Conservation (phyloP, 2,797 vertebrate species). For the Avahi laniger region DNA sequence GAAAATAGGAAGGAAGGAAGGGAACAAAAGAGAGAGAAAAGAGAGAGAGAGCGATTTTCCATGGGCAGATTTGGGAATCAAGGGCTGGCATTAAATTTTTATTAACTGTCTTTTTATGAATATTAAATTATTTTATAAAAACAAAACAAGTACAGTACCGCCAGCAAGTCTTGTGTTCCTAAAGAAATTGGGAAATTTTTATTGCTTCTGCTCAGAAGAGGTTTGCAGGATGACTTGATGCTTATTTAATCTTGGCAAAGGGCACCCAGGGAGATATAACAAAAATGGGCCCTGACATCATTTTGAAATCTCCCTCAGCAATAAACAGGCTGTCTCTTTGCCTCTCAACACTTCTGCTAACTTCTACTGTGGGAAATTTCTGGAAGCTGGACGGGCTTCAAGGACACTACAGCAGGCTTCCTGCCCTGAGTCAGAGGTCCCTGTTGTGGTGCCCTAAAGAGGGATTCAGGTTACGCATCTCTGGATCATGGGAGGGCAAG, state of each 20-base stretch:
- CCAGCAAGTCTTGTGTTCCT: background rate
- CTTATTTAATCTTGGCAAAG: constrained; percentile 52
- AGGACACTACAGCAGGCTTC: background rate
- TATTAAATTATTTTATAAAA: constrained; percentile 63
- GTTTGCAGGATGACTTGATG: constrained; percentile 4
- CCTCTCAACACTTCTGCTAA: background rate
- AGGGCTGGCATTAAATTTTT: constrained; percentile 56
- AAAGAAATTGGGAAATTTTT: constrained; percentile 33
- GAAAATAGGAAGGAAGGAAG: background rate
- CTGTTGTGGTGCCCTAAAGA: background rate
- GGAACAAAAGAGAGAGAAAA: background rate
- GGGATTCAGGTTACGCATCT: background rate
- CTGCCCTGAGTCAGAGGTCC: background rate
- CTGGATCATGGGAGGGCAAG: background rate
- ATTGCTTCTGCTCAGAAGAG: constrained; percentile 24
- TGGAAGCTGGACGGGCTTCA: background rate
- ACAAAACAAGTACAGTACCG: background rate
- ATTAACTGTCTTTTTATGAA: constrained; percentile 40
- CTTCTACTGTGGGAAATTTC: constrained; percentile 14
- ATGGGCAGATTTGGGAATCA: background rate
- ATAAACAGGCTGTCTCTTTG: constrained; percentile 31
- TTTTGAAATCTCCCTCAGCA: constrained; percentile 53
- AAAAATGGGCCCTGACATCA: constrained; percentile 52
- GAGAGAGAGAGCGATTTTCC: background rate
- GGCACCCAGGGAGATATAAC: constrained; percentile 4